These are phyloP conservation scores for Macropus fuliginosus DNA, from an alignment of 2,797 vertebrate species.

Conservation along the genomic window DNA sequence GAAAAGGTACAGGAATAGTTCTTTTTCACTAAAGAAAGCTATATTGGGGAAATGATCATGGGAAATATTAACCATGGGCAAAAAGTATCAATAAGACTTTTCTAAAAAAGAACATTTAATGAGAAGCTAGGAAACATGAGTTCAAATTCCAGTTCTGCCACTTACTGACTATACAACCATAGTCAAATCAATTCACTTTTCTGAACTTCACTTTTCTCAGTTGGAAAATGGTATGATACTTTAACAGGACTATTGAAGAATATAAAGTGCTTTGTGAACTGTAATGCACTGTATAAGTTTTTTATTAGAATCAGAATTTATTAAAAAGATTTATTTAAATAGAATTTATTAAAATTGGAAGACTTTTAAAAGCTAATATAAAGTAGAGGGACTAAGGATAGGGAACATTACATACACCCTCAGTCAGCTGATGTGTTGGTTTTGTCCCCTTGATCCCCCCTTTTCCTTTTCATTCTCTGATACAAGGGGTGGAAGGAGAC, in stretches of 20 bases:
- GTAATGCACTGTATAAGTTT: not conserved
- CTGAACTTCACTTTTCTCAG: not conserved
- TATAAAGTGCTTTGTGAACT: not conserved
- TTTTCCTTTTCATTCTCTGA: not conserved
- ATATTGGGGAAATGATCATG: not conserved
- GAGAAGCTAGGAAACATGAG: not conserved
- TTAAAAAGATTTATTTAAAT: not conserved
- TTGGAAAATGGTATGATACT: not conserved
- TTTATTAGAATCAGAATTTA: not conserved
- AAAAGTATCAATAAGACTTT: not conserved
- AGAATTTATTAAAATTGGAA: not conserved
- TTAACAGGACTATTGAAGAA: not conserved
- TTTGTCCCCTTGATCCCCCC: not conserved
- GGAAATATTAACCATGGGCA: not conserved
- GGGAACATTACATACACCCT: not conserved
- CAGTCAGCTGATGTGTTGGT: not conserved
- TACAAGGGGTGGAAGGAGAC: not conserved
- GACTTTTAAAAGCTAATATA: not conserved
- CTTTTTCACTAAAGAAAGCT: not conserved
- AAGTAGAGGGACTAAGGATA: not conserved
- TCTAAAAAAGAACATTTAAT: not conserved
- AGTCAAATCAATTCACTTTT: not conserved
- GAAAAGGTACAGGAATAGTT: not conserved
- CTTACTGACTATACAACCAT: not conserved
- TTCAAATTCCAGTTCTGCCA: not conserved